Evolutionary conservation across 2,797 vertebrate species (phyloP).

Genomic region (Tympanoctomys barrerae): DNA sequence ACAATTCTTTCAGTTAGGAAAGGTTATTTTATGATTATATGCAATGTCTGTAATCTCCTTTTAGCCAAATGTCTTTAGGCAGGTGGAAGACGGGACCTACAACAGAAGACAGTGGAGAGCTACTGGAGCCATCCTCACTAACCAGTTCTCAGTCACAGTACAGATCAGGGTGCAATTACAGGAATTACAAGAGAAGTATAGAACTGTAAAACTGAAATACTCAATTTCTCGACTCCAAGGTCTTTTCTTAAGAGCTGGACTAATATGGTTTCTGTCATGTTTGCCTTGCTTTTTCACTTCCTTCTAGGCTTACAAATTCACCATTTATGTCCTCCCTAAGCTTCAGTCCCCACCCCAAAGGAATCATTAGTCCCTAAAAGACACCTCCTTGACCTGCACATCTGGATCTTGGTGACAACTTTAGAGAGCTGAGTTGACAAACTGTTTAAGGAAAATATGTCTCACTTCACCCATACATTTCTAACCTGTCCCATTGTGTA

Average conservation of each 20-base stretch:
- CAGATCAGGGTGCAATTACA: neutral
- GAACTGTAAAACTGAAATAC: too few relatives aligned
- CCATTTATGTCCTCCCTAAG: neutral
- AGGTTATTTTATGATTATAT: neutral
- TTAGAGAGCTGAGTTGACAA: neutral
- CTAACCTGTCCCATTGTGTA: neutral
- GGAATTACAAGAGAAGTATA: neutral
- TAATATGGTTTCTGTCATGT: neutral
- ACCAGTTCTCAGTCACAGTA: neutral
- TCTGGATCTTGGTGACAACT: neutral
- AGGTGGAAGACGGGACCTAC: neutral
- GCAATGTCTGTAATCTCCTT: neutral
- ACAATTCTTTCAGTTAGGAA: neutral
- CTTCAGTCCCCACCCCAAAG: neutral
- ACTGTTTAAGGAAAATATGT: neutral
- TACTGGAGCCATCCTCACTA: neutral
- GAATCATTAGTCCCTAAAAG: neutral
- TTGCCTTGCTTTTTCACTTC: neutral
- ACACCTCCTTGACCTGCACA: neutral
- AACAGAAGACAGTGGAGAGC: neutral
- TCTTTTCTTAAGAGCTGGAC: neutral
- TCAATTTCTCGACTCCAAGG: neutral
- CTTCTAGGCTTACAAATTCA: neutral
- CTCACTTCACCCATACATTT: neutral
- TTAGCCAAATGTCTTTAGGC: neutral